Evolutionary conservation across 2,888 invertebrate species (phyloP).

Genomic region (Empis stercorea): DNA sequence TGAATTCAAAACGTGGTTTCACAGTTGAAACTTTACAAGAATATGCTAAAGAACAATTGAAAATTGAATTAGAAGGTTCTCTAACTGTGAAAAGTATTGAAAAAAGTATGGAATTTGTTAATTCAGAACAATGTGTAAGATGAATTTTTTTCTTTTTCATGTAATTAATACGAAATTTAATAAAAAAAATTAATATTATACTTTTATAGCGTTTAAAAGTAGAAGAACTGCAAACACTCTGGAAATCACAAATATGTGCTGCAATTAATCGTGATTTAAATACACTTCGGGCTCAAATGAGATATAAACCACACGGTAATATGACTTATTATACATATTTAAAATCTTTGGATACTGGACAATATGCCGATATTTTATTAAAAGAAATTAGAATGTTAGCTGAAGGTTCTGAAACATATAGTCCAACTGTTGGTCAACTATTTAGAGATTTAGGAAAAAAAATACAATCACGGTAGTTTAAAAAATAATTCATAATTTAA

Average conservation of each 20-base stretch:
- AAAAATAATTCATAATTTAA: neutral
- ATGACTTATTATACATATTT: conserved; percentile 61
- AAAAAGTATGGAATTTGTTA: conserved; percentile 29
- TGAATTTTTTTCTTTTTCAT: conserved; percentile 7
- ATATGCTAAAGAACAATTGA: conserved; percentile 49
- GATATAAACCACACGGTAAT: conserved; percentile 40
- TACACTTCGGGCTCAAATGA: conserved; percentile 47
- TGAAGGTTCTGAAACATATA: conserved; percentile 68
- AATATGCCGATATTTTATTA: conserved; percentile 51
- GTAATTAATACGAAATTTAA: neutral
- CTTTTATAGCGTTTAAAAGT: conserved; percentile 46
- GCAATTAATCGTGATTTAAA: conserved; percentile 59
- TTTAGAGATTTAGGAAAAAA: conserved; percentile 54
- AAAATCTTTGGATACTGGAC: conserved; percentile 44
- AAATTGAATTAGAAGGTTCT: conserved; percentile 51
- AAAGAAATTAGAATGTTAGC: conserved; percentile 57
- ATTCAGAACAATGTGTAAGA: conserved; percentile 38
- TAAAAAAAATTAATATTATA: too few species aligned
- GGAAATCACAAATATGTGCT: conserved; percentile 48
- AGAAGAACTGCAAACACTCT: conserved; percentile 46
- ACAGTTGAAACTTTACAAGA: conserved; percentile 40
- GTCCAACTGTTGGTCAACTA: conserved; percentile 52
- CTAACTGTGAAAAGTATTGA: conserved; percentile 55
- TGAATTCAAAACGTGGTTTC: conserved; percentile 39
- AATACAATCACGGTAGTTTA: conserved; percentile 43